Base-by-base conservation (phyloP, 2,797 vertebrate genomes). In the Oreortyx pictus region DNA sequence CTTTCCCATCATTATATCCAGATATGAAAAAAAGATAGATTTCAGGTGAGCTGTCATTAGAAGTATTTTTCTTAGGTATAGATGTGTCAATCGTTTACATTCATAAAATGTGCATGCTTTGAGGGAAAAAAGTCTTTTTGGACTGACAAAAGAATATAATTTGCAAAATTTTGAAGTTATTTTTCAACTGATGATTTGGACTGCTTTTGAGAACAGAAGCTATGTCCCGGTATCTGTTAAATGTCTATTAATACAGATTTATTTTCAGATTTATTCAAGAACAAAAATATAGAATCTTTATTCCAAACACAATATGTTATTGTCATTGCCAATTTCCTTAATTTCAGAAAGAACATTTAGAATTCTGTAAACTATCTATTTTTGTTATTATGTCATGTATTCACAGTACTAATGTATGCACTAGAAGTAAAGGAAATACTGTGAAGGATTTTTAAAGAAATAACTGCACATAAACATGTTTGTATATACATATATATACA, bases 1-100 rank as follows among this genome's bases (percentile, higher is more conserved):
- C 27, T 68, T 78, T 43, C 22, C 49, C 35, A 80, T 16, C 13
- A 39, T 76, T 80, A 74, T 59, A 31, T 14, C 50, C 84, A 75
- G n/a, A 68, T 86, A 47, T 78, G 59, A 89, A 59, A 86, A 20
- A 75, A 66, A 70, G 20, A 82, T 41, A 11, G 7, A 47, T 76
- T 92, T 80, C 84, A 89, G 50, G n/a, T 39, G 81, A 57, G 23
- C 8, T 76, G 86, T 83, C 54, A 79, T 49, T 44, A 78, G 27
- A 8, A 89, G 64, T 44, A 2, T 14, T 86, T 87, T 82, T 88
- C 62, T 75, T 87, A 24, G 49, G 6, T 44, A 20, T 17, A 66
- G 37, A 67, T 18, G 57, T 73, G n/a, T 17, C 56, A 81, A 1
- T 81, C 79, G 73, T 85, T 72, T 85, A 19, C 33, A 43, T 77